Conservation (phyloP, 2,888 invertebrate species). For the Amphimallon solstitiale region DNA sequence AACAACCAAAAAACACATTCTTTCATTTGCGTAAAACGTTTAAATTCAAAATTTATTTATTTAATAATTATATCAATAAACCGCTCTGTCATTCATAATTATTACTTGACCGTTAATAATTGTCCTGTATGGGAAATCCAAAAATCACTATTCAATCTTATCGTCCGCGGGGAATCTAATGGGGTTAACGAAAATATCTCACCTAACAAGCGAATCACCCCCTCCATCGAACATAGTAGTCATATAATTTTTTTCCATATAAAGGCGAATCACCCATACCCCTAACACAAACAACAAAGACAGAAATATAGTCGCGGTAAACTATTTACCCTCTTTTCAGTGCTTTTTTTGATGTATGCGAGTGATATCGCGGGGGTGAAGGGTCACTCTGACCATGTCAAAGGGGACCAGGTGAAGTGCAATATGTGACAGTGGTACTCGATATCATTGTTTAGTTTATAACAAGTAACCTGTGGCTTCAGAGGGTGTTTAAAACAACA, state of each 20-base stretch:
- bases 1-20: no score
- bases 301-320: background rate
- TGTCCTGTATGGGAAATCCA: background rate
- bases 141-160: no score
- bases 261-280: conserved; percentile 1
- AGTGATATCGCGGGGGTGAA: conserved; percentile 21
- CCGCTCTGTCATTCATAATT: no score
- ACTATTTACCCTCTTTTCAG: conserved; percentile 2
- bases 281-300: background rate
- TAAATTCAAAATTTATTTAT: no score
- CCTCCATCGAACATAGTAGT: no score
- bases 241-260: background rate
- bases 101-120: no score
- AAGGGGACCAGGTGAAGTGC: conserved; percentile 26
- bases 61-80: no score
- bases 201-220: no score
- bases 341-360: background rate
- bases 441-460: conserved; percentile 53
- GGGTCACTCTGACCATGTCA: conserved; percentile 12
- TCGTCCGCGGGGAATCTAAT: no score
- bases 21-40: no score
- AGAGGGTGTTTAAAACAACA: conserved; percentile 22
- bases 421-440: conserved; percentile 50
- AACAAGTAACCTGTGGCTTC: conserved; percentile 50
- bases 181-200: no score